Base-by-base conservation (phyloP, 2,888 invertebrate genomes). In the Neoitamus cyanurus region DNA sequence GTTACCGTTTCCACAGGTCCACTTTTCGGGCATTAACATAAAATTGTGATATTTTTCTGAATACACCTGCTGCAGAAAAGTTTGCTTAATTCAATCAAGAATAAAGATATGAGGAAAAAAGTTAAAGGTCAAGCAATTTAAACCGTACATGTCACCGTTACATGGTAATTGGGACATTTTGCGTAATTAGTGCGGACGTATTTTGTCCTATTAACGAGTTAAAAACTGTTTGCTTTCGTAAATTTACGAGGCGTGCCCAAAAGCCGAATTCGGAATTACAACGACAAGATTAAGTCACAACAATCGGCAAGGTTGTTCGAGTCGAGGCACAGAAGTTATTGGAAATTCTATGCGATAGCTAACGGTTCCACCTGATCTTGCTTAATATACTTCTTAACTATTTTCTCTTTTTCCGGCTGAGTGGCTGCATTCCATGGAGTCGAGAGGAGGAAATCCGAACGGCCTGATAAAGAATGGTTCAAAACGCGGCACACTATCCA, bases 361-460 rank as follows among this genome's bases (percentile, higher is more conserved):
- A 58, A 58, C 58, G 58, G 58, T 58, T 25, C 58, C 58, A 58
- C 58, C 58, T 58, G 58, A 58, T 58, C 58, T 58, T 58, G 7
- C 58, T 58, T 58, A 58, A 58, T 58, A 58, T 20, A 58, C 58
- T 58, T 58, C 58, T 58, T 58, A 58, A 58, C 58, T 58, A 58
- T 58, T 58, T 58, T 58, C 58, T 58, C 58, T 58, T 58, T 58
- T 58, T 58, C 58, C 58, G 58, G 58, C 58, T 58, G 58, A 58
- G 25, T 58, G 58, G 58, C 58, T 25, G 25, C 58, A 58, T 58
- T 20, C 58, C 58, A 58, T 2, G 1, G 9, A 20, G 9, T 20
- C 3, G 25, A 58, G 58, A 58, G 25, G 58, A 58, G 58, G 58
- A 58, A 58, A 58, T 25, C 58, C 58, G 58, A 58, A 58, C 25